A percentile compares a stretch with the other conserved stretches of the same genome.
Conservation (phyloP, 2,113 vertebrate genomes). For the Piprites chloris region DNA sequence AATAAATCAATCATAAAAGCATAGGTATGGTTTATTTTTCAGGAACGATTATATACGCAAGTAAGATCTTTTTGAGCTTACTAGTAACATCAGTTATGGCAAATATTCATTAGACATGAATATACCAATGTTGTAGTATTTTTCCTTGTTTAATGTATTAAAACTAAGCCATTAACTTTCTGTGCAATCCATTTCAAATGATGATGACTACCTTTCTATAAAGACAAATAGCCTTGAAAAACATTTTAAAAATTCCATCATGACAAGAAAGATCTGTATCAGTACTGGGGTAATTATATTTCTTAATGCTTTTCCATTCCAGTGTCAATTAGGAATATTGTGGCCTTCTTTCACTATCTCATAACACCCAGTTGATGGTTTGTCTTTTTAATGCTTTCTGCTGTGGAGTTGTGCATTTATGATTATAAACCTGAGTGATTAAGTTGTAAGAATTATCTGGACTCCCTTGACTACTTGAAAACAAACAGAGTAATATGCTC, state of each 20-base stretch:
- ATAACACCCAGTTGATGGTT: neutral
- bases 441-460: neutral
- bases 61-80: neutral
- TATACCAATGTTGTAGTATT: neutral
- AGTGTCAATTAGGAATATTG: neutral
- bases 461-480: neutral
- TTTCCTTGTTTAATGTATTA: neutral
- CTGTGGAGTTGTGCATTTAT: neutral
- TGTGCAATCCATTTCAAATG: neutral
- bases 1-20: neutral
- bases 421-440: neutral
- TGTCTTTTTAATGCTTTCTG: constrained; percentile 19
- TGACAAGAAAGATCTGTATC: neutral
- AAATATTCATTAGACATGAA: neutral
- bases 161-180: neutral
- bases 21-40: neutral
- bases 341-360: constrained; percentile 4
- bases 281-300: neutral
- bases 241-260: neutral
- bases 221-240: neutral
- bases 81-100: neutral
- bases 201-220: neutral
- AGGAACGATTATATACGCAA: neutral
- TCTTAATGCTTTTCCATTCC: constrained; percentile 48
- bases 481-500: neutral